Evolutionary conservation across 2,888 invertebrate genomes (phyloP).

Genomic region (Agrypnus murinus): DNA sequence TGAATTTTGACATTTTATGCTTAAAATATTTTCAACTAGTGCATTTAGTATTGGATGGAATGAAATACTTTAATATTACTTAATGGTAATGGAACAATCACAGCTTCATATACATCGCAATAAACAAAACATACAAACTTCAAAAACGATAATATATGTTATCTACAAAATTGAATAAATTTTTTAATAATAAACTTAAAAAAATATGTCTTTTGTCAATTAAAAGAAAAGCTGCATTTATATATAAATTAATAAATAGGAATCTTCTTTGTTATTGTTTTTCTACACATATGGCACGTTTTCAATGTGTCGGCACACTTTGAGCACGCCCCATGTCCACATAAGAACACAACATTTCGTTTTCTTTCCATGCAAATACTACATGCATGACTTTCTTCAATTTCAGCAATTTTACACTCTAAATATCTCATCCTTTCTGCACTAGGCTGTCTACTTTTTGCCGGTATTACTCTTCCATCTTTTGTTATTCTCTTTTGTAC

Average conservation of each 20-base stretch:
- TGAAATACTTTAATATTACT: slow-evolving; percentile 33
- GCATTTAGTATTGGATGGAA: slow-evolving; percentile 39
- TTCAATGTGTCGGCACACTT: slow-evolving; percentile 87
- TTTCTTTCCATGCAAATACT: slow-evolving; percentile 92
- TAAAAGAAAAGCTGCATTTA: slow-evolving; percentile 22
- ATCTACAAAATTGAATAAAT: neutral
- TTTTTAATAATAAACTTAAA: neutral
- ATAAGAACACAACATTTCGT: slow-evolving; percentile 89
- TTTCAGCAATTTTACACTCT: slow-evolving; percentile 87
- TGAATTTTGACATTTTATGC: neutral
- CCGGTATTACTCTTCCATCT: slow-evolving; percentile 72
- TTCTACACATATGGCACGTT: slow-evolving; percentile 91
- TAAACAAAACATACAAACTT: slow-evolving; percentile 20
- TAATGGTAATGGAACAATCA: slow-evolving; percentile 45
- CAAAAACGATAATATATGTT: neutral
- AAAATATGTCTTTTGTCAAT: neutral
- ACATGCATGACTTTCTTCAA: slow-evolving; percentile 90
- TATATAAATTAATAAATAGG: slow-evolving; percentile 67
- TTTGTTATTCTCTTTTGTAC: slow-evolving; percentile 76
- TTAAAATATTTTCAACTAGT: slow-evolving; percentile 9
- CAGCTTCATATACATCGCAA: slow-evolving; percentile 42
- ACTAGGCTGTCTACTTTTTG: slow-evolving; percentile 76
- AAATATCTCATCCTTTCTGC: slow-evolving; percentile 80
- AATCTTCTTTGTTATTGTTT: slow-evolving; percentile 84
- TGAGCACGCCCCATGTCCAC: slow-evolving; percentile 90